phyloP scores from a whole-genome alignment of 2,113 vertebrate genomes.

The Narcine bancroftii region DNA sequence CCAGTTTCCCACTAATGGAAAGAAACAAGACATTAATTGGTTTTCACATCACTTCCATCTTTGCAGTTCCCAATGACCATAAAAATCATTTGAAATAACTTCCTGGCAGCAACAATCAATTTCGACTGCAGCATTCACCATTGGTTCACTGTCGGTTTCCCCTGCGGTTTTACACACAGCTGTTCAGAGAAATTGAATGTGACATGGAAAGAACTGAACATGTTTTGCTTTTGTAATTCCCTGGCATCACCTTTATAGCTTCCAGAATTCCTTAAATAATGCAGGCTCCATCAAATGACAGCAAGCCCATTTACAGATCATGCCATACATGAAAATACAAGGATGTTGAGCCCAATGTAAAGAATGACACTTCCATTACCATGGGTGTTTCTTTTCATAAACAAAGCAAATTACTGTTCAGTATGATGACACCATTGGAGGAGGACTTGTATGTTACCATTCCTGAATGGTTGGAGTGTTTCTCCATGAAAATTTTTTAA shows the following conservation, averaged over 20 bases:
- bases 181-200: neutral
- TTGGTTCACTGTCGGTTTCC: neutral
- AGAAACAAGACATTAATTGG: too few species aligned
- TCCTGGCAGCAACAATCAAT: neutral
- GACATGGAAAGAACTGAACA: neutral
- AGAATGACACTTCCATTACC: neutral
- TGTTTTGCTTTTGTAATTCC: neutral
- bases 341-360: neutral
- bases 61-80: neutral
- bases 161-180: neutral
- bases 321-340: neutral
- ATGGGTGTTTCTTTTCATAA: neutral
- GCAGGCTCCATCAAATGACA: neutral
- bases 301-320: neutral
- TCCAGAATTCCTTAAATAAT: neutral
- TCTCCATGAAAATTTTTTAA: neutral
- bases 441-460: too few species aligned
- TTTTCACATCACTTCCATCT: neutral
- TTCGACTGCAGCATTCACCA: neutral
- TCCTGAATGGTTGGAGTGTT: neutral
- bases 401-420: neutral
- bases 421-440: neutral
- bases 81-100: constrained; percentile 11
- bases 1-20: too few species aligned
- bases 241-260: neutral